phyloP scores from a whole-genome alignment of 2,888 invertebrate species.

The Drosophila mercatorum region DNA sequence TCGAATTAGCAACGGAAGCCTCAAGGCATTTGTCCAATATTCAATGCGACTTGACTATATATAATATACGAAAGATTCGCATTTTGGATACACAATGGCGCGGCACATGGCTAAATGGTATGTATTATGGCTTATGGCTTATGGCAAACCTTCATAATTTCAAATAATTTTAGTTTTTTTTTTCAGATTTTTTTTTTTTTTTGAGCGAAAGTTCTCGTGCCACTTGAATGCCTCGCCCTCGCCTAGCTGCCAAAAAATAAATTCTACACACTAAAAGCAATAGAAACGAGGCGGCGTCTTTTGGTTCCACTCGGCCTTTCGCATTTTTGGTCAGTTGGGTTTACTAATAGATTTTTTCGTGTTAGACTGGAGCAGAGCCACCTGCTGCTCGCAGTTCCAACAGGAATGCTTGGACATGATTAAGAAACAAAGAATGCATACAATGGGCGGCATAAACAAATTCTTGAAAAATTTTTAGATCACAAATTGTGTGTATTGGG shows the following conservation, averaged over 20 bases:
- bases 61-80: slow-evolving; percentile 22
- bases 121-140: slow-evolving; percentile 47
- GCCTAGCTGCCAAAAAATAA: slow-evolving; percentile 48
- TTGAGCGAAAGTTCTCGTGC: slow-evolving; percentile 45
- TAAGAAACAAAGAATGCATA: slow-evolving; percentile 30
- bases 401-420: slow-evolving; percentile 27
- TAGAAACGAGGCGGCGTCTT: slow-evolving; percentile 13
- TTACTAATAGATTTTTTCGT: slow-evolving; percentile 15
- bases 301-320: slow-evolving; percentile 3
- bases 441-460: slow-evolving; percentile 1
- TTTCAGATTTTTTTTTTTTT: slow-evolving; percentile 13
- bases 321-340: slow-evolving; percentile 13
- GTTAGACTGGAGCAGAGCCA: slow-evolving; percentile 33
- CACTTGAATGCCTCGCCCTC: slow-evolving; percentile 58
- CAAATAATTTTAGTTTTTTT: slow-evolving; percentile 47
- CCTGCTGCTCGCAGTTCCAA: slow-evolving; percentile 26
- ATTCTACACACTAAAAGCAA: slow-evolving; percentile 18
- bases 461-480: slow-evolving; percentile 7
- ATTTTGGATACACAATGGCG: slow-evolving; percentile 34
- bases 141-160: slow-evolving; percentile 62
- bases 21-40: slow-evolving; percentile 24
- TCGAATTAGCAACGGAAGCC: slow-evolving; percentile 42
- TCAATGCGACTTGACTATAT: slow-evolving; percentile 9
- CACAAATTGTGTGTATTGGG: neutral
- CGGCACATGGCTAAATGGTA: slow-evolving; percentile 50